phyloP scores from a whole-genome alignment of 37 sponge, comb jelly and placozoan species.

The Cladorhizidae sp. region DNA sequence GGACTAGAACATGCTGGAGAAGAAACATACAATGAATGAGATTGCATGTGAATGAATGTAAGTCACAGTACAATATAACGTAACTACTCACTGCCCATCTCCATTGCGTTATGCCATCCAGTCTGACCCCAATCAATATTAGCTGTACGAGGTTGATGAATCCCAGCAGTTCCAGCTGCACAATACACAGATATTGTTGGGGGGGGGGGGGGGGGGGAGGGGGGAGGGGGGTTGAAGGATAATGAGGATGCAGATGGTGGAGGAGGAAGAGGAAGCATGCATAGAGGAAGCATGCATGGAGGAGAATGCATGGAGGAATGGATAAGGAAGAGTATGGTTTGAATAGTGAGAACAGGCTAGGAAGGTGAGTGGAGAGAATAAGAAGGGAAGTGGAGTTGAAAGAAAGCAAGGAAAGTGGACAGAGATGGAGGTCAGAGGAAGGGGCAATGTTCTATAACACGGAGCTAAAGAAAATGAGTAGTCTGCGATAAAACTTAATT shows the following conservation, averaged over 20 bases:
- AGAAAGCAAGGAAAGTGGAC: neutral
- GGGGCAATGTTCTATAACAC: too few relatives aligned
- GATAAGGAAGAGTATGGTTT: too few relatives aligned
- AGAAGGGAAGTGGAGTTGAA: neutral
- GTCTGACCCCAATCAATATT: slow-evolving; percentile 54
- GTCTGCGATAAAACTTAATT: neutral
- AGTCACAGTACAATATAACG: neutral
- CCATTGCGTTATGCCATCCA: slow-evolving; percentile 57
- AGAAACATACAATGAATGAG: too few relatives aligned
- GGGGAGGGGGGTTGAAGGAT: too few relatives aligned
- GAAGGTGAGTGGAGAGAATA: too few relatives aligned
- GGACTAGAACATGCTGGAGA: slow-evolving; percentile 54
- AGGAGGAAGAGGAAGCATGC: too few relatives aligned
- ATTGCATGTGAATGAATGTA: neutral
- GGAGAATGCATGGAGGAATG: neutral
- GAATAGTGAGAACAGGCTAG: too few relatives aligned
- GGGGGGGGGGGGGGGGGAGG: too few relatives aligned
- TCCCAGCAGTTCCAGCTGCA: slow-evolving; percentile 43
- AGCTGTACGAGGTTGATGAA: slow-evolving; percentile 62
- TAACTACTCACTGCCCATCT: slow-evolving; percentile 69
- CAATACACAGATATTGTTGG: too few relatives aligned
- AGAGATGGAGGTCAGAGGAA: neutral
- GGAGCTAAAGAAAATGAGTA: neutral
- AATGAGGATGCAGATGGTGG: neutral
- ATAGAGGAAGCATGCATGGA: too few relatives aligned